Evolutionary conservation across 2,888 invertebrate species (phyloP).

Genomic region (Emesis castigata): DNA sequence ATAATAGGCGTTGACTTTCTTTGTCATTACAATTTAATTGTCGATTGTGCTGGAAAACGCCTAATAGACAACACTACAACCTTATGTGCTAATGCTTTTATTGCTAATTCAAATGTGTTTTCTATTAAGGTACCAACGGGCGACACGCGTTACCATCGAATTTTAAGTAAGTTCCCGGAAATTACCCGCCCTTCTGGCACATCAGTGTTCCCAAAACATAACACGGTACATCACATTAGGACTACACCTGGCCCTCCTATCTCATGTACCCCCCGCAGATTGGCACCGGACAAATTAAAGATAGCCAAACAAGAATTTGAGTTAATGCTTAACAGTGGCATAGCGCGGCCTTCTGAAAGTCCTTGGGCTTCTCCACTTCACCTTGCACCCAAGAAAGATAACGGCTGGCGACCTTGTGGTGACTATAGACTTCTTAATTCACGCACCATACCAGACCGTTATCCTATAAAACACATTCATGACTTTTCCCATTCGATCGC

Average conservation of each 20-base stretch:
- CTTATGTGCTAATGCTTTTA: constrained; percentile 6
- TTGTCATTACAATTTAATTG: constrained; percentile 66
- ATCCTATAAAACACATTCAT: too few relatives aligned
- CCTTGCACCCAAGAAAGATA: too few relatives aligned
- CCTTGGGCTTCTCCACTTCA: too few relatives aligned
- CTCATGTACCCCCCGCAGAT: not conserved
- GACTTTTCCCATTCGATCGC: too few relatives aligned
- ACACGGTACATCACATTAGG: not conserved
- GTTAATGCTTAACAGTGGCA: too few relatives aligned
- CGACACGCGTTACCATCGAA: constrained; percentile 28
- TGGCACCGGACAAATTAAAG: constrained; percentile 21
- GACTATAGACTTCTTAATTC: too few relatives aligned
- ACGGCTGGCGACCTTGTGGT: too few relatives aligned
- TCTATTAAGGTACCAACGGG: not conserved
- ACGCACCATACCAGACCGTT: too few relatives aligned
- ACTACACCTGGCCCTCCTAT: not conserved
- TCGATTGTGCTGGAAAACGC: constrained; percentile 63
- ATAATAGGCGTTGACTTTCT: constrained; percentile 74
- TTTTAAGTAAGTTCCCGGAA: constrained; percentile 37
- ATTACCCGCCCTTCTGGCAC: constrained; percentile 50
- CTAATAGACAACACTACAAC: constrained; percentile 48
- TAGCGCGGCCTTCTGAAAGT: too few relatives aligned
- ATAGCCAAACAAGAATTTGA: not conserved
- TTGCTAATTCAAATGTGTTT: not conserved
- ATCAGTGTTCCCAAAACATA: constrained; percentile 22